Base-by-base conservation (phyloP, 2,888 invertebrate species). In the Anoncus sp. region DNA sequence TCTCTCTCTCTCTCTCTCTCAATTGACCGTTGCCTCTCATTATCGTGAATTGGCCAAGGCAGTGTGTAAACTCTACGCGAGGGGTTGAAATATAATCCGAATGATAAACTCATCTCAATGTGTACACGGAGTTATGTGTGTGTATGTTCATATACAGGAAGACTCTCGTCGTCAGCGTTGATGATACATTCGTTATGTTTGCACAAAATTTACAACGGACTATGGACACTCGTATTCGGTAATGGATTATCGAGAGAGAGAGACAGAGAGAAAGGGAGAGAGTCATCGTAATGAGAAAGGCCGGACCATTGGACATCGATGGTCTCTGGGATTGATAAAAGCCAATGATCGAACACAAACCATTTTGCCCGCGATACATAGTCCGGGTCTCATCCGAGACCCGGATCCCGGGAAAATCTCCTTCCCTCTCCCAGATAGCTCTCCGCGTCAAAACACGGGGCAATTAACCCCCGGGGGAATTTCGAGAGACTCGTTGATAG, bases 391-490 rank as follows among this genome's bases (percentile, higher is more conserved):
- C n/a, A n/a, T n/a, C n/a, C n/a, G n/a, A n/a, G n/a, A n/a, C n/a
- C n/a, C 16, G 1, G 6, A 20, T 57, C 5, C 31, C 14, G 45
- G 14, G 40, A 14, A 16, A 35, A 45, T n/a, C 22, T 14, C 27
- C 75, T 65, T 27, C 35, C 38, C 16, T 75, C 80, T n/a, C n/a
- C n/a, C 79, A 82, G 85, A 85, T 85, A 86, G 84, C 84, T 87
- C 82, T 80, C n/a, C 84, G 87, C 87, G 87, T 90, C 88, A 90
- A 90, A 90, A 90, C 89, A 89, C 84, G 85, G 87, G 84, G 84
- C 90, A 91, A 91, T 90, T 91, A 91, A 90, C 88, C 89, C 90
- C 85, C 88, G 79, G 84, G 88, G 90, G 90, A 87, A 88, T 90
- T 88, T n/a, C 85, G 85, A 87, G 88, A 85, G 84, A 75, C 85